phyloP scores from a whole-genome alignment of 2,888 invertebrate species.

The Stenolophus ochropezus region DNA sequence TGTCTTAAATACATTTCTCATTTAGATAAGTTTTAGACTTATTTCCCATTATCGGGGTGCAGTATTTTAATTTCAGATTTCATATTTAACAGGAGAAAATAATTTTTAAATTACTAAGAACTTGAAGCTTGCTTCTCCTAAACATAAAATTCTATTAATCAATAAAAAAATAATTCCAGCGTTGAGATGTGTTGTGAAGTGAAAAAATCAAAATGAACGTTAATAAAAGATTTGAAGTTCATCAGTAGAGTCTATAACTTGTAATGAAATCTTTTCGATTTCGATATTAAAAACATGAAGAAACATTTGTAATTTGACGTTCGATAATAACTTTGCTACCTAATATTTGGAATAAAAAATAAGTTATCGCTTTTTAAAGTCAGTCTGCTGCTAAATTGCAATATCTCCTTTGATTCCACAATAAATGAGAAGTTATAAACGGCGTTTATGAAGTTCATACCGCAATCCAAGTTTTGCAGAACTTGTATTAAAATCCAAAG shows the following conservation, averaged over 20 bases:
- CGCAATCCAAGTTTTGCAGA: slow-evolving; percentile 39
- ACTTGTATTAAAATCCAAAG: slow-evolving; percentile 55
- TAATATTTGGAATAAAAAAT: background rate
- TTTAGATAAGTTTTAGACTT: background rate
- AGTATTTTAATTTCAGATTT: too few species aligned
- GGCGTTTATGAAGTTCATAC: slow-evolving; percentile 34
- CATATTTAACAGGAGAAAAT: too few species aligned
- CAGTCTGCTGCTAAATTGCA: slow-evolving; percentile 33
- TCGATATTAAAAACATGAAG: background rate
- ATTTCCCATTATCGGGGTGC: background rate
- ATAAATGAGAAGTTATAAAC: slow-evolving; percentile 32
- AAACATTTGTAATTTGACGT: background rate
- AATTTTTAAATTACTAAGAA: too few species aligned
- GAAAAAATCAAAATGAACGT: background rate
- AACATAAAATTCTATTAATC: too few species aligned
- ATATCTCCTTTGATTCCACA: slow-evolving; percentile 33
- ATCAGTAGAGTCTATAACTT: background rate
- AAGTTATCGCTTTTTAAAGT: background rate
- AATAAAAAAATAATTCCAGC: background rate
- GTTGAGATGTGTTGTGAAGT: background rate
- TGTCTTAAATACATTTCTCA: background rate
- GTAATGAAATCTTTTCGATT: background rate
- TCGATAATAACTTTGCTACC: background rate
- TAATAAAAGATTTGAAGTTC: background rate
- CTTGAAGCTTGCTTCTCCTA: too few species aligned